Percentiles rank a stretch among this genome's conserved stretches.
Conservation (phyloP, 2,113 vertebrate species). For the Istiophorus platypterus region DNA sequence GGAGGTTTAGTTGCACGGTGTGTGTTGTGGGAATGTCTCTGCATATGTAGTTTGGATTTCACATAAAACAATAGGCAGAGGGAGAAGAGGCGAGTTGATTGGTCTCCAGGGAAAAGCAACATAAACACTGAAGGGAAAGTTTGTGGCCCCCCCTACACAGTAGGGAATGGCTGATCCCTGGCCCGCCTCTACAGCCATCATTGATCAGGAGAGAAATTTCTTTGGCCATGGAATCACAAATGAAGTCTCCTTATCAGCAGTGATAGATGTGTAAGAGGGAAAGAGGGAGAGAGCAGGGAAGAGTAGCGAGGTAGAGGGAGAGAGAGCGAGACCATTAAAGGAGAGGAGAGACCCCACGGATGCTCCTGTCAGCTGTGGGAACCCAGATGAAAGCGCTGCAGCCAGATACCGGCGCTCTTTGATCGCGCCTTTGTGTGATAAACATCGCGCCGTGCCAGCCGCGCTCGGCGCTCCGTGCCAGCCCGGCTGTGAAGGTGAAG, state of each 20-base stretch:
- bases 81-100: conserved; percentile 40
- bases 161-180: conserved; percentile 44
- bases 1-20: conserved; percentile 11
- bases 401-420: conserved; percentile 83
- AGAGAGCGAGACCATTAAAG: conserved; percentile 70
- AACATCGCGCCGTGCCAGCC: conserved; percentile 83
- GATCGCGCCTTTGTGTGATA: conserved; percentile 87
- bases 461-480: conserved; percentile 65
- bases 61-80: conserved; percentile 28
- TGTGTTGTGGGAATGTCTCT: conserved; percentile 27
- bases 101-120: conserved; percentile 19
- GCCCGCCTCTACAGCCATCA: conserved; percentile 64
- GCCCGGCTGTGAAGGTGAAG: conserved; percentile 82
- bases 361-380: conserved; percentile 84
- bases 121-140: conserved; percentile 37
- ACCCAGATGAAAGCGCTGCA: conserved; percentile 86
- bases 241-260: conserved; percentile 70
- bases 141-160: not conserved
- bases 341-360: conserved; percentile 78
- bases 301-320: conserved; percentile 35
- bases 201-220: conserved; percentile 67
- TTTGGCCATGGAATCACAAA: conserved; percentile 64
- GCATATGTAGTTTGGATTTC: conserved; percentile 23
- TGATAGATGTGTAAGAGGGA: conserved; percentile 63
- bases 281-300: conserved; percentile 16